Base-by-base conservation (phyloP, 37 sponge, comb jelly and placozoan genomes). In the Lycopodina hypogea region DNA sequence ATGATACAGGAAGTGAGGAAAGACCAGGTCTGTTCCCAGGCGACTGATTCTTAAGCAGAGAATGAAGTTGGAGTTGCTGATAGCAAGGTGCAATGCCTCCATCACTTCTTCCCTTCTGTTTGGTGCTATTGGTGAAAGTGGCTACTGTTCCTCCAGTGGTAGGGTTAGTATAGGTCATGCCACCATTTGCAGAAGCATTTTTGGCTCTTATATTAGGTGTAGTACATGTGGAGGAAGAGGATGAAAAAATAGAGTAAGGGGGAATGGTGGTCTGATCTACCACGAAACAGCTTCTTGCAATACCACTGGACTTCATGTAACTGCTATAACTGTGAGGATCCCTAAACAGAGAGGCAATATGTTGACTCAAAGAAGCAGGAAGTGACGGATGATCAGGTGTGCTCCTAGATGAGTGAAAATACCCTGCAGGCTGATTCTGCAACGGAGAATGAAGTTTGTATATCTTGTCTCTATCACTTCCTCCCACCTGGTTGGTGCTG, bases 221-320 rank as follows among this genome's bases (percentile, higher is more conserved):
- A 3, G 39, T 1, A n/a, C n/a, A n/a, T n/a, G n/a, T n/a, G n/a
- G n/a, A n/a, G 29, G 52, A 51, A 50, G 72, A 0, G 14, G 72
- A 45, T 6, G 52, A 26, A 72, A 24, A 15, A 50, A 50, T 30
- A 8, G 52, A n/a, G 30, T 29, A 1, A 12, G 29, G 12, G 12
- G 61, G 6, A 28, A 29, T 15, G 6, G 41, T 40, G 26, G 2
- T 72, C 28, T 1, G 3, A 39, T 36, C 2, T 3, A 35, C 11
- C 23, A 55, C 32, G 26, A 28, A 48, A 26, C 22, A 41, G 12
- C 45, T n/a, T 4, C 39, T n/a, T 8, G 32, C 29, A 18, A 18
- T 32, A 53, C 14, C 81, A 81, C 87, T 81, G 81, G 22, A 87
- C 1, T 53, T 87, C 82, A 6, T n/a, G 23, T 8, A 51, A 56